phyloP scores from a whole-genome alignment of 1,140 invertebrate species.

The Cheumatopsyche charites region DNA sequence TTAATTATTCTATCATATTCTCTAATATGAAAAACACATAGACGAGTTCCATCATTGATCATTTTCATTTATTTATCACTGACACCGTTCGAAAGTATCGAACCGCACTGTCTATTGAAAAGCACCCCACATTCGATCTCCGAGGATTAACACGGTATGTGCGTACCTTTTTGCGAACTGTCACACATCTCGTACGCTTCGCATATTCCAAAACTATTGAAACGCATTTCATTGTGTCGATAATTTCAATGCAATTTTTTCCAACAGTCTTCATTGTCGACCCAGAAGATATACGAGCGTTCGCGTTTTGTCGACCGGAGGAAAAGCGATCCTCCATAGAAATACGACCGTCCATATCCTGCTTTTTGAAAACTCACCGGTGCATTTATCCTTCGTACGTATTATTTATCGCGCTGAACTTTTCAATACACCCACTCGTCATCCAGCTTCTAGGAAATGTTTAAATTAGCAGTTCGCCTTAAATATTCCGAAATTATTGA shows the following conservation, averaged over 20 bases:
- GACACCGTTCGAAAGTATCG: background rate
- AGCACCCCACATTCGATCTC: background rate
- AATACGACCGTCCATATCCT: slow-evolving; percentile 8
- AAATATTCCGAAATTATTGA: no score
- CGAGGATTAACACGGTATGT: background rate
- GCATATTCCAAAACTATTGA: background rate
- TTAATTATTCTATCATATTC: no score
- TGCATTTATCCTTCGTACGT: background rate
- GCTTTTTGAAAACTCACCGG: background rate
- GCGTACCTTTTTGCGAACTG: slow-evolving; percentile 1
- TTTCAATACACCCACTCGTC: background rate
- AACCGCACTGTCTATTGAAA: background rate
- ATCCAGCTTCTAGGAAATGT: no score
- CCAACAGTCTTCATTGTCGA: background rate
- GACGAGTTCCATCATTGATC: no score
- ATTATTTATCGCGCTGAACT: slow-evolving; percentile 1
- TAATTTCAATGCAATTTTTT: slow-evolving; percentile 17
- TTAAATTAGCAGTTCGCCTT: no score
- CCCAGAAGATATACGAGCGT: background rate
- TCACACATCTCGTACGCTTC: background rate
- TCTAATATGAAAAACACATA: no score
- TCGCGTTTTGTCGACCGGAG: background rate
- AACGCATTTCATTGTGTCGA: background rate
- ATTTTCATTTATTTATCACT: no score
- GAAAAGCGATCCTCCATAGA: background rate